Evolutionary conservation across 2,113 vertebrate genomes (phyloP).

Genomic region (Fukomys damarensis): DNA sequence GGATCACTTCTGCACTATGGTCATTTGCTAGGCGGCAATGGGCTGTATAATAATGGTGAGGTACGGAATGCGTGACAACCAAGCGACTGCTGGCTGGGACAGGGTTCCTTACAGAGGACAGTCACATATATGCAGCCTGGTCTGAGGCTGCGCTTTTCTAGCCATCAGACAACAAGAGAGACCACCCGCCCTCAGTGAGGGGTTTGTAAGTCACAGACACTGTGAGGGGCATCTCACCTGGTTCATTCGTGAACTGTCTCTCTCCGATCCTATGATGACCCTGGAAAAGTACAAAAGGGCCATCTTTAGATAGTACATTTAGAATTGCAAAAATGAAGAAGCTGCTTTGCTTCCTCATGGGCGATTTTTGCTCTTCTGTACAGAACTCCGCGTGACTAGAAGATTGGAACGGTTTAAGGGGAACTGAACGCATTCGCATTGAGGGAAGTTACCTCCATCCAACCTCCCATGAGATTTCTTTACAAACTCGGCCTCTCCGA

Average conservation of each 20-base stretch:
- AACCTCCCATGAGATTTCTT: background rate
- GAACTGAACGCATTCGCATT: background rate
- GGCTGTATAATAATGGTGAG: background rate
- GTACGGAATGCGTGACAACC: background rate
- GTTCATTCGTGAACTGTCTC: constrained; percentile 49
- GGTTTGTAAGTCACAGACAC: background rate
- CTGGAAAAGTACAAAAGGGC: background rate
- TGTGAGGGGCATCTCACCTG: background rate
- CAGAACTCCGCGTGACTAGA: background rate
- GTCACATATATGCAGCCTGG: background rate
- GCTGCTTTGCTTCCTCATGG: background rate
- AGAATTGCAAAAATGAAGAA: background rate
- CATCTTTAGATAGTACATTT: background rate
- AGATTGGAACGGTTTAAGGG: background rate
- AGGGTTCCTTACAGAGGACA: background rate
- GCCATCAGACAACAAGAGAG: background rate
- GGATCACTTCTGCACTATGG: background rate
- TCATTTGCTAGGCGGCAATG: background rate
- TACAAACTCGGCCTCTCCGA: background rate
- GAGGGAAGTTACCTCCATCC: background rate
- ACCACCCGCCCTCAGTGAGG: background rate
- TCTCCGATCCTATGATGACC: background rate
- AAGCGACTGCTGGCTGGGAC: background rate
- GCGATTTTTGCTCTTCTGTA: background rate
- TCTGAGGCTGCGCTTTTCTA: background rate